Evolutionary conservation across 2,797 vertebrate genomes (phyloP), one percentile per base, ranked within the genome.

Genomic region (Meriones psammophilus): DNA sequence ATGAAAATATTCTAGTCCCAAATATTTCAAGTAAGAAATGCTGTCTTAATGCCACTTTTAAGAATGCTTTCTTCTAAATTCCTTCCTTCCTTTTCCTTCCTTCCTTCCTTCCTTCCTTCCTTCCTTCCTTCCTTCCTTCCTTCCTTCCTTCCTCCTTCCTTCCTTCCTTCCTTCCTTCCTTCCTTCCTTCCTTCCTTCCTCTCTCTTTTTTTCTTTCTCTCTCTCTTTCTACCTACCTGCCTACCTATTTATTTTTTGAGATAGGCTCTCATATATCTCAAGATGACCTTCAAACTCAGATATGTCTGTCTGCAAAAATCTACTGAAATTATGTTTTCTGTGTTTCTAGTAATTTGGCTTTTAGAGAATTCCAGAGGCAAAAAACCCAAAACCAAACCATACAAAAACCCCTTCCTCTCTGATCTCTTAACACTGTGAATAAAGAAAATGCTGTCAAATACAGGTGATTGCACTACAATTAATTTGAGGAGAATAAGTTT

Each of bases 261-360:
- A 68, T 13, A 68, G 62, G 28, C 8, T 66, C 30, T 85, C n/a
- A 81, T 62, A 81, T 39, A 62, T 3, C 14, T 62, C 83, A 85
- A 50, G 30, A 28, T 46, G 28, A 13, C 9, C 30, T 18, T 62
- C 54, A 92, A 88, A 92, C 36, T 28, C 69, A 83, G 66, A 92
- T 83, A 64, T 39, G 92, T 85, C 74, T n/a, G 85, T 80, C 64
- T 88, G 78, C 39, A 73, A 89, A 89, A 96, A 80, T 13, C 71
- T 56, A 84, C 6, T 73, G 18, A 42, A 71, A 89, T 93, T 60
- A 87, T 78, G 83, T 64, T 89, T 94, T 60, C 77, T 30, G 30
- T n/a, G 28, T 68, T 54, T 60, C 22, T 6, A 28, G 10, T 66
- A 89, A 91, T 60, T 60, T 80, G 30, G 58, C 58, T 71, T 92